Evolutionary conservation across 2,888 invertebrate species (phyloP), one percentile per base, ranked within the genome.

Genomic region (Nomada fabriciana): DNA sequence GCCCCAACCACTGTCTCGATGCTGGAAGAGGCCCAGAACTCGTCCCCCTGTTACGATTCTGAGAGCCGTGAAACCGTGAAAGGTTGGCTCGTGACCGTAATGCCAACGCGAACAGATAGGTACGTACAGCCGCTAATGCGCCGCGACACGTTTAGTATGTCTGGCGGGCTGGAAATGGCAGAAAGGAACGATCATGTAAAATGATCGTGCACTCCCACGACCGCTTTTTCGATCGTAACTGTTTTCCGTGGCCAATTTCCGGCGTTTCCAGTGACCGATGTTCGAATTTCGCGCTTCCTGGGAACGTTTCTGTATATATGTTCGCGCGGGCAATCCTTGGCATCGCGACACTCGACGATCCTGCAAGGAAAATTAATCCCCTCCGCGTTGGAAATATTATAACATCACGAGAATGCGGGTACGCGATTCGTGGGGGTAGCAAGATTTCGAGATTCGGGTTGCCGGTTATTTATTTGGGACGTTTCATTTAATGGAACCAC

Each of bases 31-130:
- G 65, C 71, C 72, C 61, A 76, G 69, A 72, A 76, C 59, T 60
- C 57, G 83, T 75, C 79, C 78, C 82, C 74, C 73, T 65, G 82
- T 85, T 88, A 86, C 89, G 84, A 87, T 88, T 90, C 84, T 88
- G 89, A 88, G 86, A 89, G 88, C 87, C 83, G 86, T 71, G 82
- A 86, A 90, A 89, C 87, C 87, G 90, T 86, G 86, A 89, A 89
- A 90, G 90, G 88, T 88, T 89, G 85, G 80, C 82, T 91, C 91
- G 91, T 91, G 91, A 90, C 86, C 87, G 79, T 88, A 90, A 91
- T 90, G 88, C 78, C 83, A 78, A 87, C 84, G 84, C 86, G 78
- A 60, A 60, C 52, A 67, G 61, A 76, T 60, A 67, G 61, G 75
- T 60, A 63, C 42, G 18, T 70, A n/a, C n/a, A 11, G 10, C 20